Conservation (phyloP, 2,888 invertebrate species). For the Unio pictorum region DNA sequence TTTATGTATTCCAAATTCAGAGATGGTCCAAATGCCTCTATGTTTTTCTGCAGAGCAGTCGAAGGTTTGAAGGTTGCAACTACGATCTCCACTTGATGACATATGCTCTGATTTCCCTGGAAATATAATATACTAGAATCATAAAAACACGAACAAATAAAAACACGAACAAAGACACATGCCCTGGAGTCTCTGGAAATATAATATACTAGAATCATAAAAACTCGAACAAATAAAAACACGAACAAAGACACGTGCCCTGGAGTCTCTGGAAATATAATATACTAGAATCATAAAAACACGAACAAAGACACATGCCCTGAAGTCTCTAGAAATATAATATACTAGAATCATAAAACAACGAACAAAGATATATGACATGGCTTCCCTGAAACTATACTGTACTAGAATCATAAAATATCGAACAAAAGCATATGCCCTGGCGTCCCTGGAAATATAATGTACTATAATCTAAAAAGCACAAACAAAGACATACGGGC, state of each 20-base stretch:
- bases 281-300: neutral
- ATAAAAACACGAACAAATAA: too few relatives aligned
- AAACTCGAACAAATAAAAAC: too few relatives aligned
- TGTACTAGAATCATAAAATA: too few relatives aligned
- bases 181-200: slow-evolving; percentile 20
- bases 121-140: neutral
- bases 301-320: too few relatives aligned
- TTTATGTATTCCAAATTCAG: slow-evolving; percentile 50
- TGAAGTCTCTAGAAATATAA: too few relatives aligned
- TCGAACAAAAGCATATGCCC: too few relatives aligned
- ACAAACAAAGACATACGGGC: too few relatives aligned
- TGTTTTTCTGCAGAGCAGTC: slow-evolving; percentile 35
- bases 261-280: slow-evolving; percentile 15
- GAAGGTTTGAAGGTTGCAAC: slow-evolving; percentile 50
- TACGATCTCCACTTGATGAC: slow-evolving; percentile 56
- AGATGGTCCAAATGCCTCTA: slow-evolving; percentile 41
- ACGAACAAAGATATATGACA: too few relatives aligned
- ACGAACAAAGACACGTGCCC: slow-evolving; percentile 18
- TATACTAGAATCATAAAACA: too few relatives aligned
- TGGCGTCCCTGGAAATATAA: too few relatives aligned
- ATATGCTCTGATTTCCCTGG: slow-evolving; percentile 24
- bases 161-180: slow-evolving; percentile 11
- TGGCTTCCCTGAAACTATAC: too few relatives aligned
- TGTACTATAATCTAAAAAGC: too few relatives aligned
- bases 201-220: neutral